Evolutionary conservation across 2,888 invertebrate species (phyloP).

Genomic region (Diabrotica balteata): DNA sequence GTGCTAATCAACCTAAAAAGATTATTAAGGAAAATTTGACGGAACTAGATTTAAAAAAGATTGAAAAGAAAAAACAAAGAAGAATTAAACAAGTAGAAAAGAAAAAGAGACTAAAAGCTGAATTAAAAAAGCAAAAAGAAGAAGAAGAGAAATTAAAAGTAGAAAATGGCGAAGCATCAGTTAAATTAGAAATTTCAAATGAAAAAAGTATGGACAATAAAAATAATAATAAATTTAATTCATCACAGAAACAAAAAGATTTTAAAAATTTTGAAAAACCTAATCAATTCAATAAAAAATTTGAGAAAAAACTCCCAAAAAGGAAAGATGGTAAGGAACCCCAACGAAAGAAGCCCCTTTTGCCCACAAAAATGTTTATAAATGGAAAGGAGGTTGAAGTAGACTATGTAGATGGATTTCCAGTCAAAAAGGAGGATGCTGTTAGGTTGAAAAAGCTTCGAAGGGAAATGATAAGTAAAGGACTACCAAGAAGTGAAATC

Average conservation of each 20-base stretch:
- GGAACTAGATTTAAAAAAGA: slow-evolving; percentile 44
- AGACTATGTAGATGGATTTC: slow-evolving; percentile 73
- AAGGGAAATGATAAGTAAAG: slow-evolving; percentile 70
- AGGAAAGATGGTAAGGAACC: slow-evolving; percentile 49
- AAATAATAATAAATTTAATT: slow-evolving; percentile 1
- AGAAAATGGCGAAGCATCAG: slow-evolving; percentile 21
- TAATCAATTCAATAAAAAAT: slow-evolving; percentile 25
- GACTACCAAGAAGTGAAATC: slow-evolving; percentile 73
- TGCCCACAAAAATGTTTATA: slow-evolving; percentile 63
- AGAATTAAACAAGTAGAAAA: slow-evolving; percentile 45
- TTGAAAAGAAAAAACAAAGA: slow-evolving; percentile 48
- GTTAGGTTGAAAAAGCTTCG: slow-evolving; percentile 69
- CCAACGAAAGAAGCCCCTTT: slow-evolving; percentile 49
- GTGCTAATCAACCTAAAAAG: slow-evolving; percentile 15
- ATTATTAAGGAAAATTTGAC: slow-evolving; percentile 30
- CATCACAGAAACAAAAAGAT: slow-evolving; percentile 39
- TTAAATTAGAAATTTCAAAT: slow-evolving; percentile 2
- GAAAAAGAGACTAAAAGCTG: slow-evolving; percentile 38
- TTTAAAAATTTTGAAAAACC: slow-evolving; percentile 20
- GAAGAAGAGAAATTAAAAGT: slow-evolving; percentile 22
- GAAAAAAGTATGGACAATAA: slow-evolving; percentile 39
- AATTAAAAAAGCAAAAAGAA: slow-evolving; percentile 36
- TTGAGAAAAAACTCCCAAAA: slow-evolving; percentile 25
- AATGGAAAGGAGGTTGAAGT: slow-evolving; percentile 71
- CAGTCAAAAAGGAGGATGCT: slow-evolving; percentile 75